Evolutionary conservation across 1,140 invertebrate genomes (phyloP), one percentile per base, ranked within the genome.

Genomic region (Diuraphis noxia): DNA sequence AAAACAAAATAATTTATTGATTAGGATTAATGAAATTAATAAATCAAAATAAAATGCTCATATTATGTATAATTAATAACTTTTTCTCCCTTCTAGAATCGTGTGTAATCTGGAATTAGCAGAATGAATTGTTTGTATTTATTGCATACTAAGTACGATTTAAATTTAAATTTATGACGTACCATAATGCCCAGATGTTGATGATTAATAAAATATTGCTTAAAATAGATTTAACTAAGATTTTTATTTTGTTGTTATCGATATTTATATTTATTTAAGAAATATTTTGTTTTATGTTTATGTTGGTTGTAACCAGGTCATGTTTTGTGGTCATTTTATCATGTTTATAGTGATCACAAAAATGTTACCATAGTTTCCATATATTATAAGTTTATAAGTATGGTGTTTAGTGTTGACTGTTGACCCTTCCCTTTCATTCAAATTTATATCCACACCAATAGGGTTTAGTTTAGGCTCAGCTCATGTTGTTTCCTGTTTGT

Each of bases 281-380:
- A 38, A 40, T 81, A 81, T 81, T 38, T 40, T 40, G 38, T 0
- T 34, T n/a, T 72, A n/a, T 72, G 13, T n/a, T 30, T n/a, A 21
- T 46, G 46, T 85, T 56, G 86, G 34, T 85, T 63, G 86, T 56
- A 63, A 63, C 86, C 52, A 88, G n/a, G 88, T 46, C 63, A 90
- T 81, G 40, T 81, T 43, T 91, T 91, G 77, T 91, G 89, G 77
- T 91, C 89, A 91, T 49, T 91, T 82, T 91, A 91, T 82, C 77
- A 91, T 91, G 72, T 91, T 90, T 91, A 82, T 82, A 82, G n/a
- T 38, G 43, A 81, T 81, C 34, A 21, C 52, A 81, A 43, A 52
- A 91, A 81, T 91, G 89, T 91, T 91, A 52, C 89, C 89, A 91
- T 91, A 81, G 89, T 91, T 91, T 49, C 89, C 43, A 63, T 40